Conservation (phyloP, 2,888 invertebrate genomes). For the Sericinus montela region DNA sequence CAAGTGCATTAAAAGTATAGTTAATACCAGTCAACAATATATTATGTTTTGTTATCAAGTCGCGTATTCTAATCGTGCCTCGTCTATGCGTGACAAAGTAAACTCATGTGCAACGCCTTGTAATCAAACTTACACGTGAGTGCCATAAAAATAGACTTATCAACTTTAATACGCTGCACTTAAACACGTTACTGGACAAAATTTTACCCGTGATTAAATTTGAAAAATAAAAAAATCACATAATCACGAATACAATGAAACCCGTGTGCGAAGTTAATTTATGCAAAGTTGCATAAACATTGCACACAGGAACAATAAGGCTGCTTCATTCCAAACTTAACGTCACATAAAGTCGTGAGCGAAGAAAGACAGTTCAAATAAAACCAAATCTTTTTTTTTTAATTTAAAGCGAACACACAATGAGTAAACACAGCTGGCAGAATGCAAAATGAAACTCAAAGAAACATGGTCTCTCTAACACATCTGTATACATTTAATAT, state of each 20-base stretch:
- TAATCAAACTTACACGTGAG: slow-evolving; percentile 17
- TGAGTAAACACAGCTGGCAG: slow-evolving; percentile 75
- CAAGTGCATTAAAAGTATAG: too few species aligned
- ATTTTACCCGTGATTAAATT: too few species aligned
- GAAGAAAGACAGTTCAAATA: slow-evolving; percentile 60
- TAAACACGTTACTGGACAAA: too few species aligned
- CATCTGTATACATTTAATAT: too few species aligned
- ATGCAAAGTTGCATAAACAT: slow-evolving; percentile 67
- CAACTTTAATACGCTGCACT: too few species aligned
- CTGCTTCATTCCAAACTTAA: slow-evolving; percentile 73
- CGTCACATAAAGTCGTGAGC: slow-evolving; percentile 76
- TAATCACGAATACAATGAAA: slow-evolving; percentile 38
- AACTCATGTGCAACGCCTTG: slow-evolving; percentile 28
- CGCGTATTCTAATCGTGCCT: slow-evolving; percentile 41
- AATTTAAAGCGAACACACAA: slow-evolving; percentile 71
- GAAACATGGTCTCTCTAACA: slow-evolving; percentile 45
- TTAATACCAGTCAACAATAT: too few species aligned
- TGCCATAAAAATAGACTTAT: background rate
- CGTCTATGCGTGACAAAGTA: slow-evolving; percentile 39
- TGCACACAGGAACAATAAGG: slow-evolving; percentile 59
- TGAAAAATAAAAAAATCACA: background rate
- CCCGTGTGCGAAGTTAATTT: slow-evolving; percentile 50
- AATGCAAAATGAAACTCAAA: slow-evolving; percentile 70
- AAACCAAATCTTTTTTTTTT: slow-evolving; percentile 64
- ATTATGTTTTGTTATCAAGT: too few species aligned